Evolutionary conservation across 2,113 vertebrate species (phyloP).

Genomic region (Perognathus longimembris): DNA sequence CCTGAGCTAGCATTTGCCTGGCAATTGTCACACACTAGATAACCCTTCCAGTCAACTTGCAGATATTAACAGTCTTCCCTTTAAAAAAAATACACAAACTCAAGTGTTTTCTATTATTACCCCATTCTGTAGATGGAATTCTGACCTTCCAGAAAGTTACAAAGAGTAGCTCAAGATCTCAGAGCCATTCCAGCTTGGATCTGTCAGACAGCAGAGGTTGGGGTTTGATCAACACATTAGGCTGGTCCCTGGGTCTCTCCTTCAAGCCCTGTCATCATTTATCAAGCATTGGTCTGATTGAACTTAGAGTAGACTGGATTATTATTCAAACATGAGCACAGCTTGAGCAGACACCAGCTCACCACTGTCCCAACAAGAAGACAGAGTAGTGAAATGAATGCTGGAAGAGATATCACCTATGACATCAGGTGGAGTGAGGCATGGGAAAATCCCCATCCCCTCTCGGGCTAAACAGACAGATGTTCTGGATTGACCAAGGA

Average conservation of each 20-base stretch:
- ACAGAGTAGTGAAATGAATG: background rate
- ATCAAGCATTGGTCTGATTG: background rate
- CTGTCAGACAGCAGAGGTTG: background rate
- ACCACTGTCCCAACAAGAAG: background rate
- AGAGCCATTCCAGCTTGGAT: background rate
- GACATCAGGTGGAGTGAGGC: background rate
- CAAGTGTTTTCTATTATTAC: accelerated
- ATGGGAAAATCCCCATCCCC: too few species aligned
- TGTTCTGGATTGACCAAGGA: background rate
- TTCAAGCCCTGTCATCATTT: background rate
- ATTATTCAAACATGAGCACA: background rate
- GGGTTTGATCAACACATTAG: background rate
- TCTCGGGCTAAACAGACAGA: background rate
- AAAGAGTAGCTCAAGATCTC: background rate
- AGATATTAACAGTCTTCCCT: background rate
- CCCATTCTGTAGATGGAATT: background rate
- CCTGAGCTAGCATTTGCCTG: background rate
- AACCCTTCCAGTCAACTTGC: background rate
- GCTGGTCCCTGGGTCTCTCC: background rate
- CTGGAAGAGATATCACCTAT: background rate
- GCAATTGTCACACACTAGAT: background rate
- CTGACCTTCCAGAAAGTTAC: background rate
- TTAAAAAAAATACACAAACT: background rate
- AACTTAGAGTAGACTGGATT: background rate
- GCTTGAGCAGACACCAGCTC: too few species aligned